Evolutionary conservation across 1,140 invertebrate genomes (phyloP).

Genomic region (Diorhabda elongata): DNA sequence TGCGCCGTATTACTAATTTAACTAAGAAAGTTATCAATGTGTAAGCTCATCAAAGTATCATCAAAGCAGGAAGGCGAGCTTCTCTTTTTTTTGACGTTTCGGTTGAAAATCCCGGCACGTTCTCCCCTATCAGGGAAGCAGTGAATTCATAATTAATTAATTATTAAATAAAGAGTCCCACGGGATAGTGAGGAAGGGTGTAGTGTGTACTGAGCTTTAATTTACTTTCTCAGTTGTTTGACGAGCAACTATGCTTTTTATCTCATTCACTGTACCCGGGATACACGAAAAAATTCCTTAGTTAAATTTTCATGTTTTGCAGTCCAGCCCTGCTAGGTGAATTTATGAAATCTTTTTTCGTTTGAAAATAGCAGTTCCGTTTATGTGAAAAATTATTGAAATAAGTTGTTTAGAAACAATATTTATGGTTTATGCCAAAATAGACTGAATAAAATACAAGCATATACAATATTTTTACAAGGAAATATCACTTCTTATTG

Average conservation of each 20-base stretch:
- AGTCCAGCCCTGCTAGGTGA: no score
- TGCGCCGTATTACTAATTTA: neutral
- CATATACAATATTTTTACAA: no score
- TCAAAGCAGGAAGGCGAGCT: neutral
- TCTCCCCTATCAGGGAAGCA: conserved; percentile 4
- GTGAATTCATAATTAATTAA: conserved; percentile 20
- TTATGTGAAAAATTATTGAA: no score
- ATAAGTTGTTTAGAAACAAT: no score
- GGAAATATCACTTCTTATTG: no score
- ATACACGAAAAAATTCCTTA: no score
- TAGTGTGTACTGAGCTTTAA: conserved; percentile 12
- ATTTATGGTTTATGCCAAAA: no score
- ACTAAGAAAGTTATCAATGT: conserved; percentile 1
- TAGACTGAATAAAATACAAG: no score
- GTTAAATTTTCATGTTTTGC: no score
- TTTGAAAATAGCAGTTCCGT: no score
- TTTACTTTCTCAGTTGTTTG: neutral
- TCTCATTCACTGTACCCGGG: no score
- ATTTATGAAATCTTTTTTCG: no score
- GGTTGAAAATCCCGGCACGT: conserved; percentile 10
- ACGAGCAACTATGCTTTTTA: neutral
- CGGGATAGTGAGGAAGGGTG: conserved; percentile 10
- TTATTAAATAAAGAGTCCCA: conserved; percentile 17
- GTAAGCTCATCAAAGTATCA: neutral
- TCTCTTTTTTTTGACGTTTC: neutral